Conservation (phyloP, 1,140 invertebrate species). For the Drosophila biarmipes region DNA sequence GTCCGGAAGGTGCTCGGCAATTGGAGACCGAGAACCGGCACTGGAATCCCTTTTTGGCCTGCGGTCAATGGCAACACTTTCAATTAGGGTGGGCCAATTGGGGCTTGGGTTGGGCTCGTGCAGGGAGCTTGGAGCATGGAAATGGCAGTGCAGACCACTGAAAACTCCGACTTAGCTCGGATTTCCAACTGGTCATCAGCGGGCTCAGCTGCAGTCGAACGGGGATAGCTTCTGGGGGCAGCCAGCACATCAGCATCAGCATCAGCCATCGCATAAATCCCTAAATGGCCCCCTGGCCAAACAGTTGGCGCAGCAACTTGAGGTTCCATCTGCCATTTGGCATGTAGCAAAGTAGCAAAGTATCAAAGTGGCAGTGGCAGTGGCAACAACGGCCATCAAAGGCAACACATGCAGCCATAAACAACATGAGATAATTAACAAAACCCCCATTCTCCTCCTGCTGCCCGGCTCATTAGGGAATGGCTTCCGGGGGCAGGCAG, state of each 20-base stretch:
- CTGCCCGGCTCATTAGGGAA: conserved; percentile 11
- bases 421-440: conserved; percentile 52
- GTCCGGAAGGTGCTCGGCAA: conserved; percentile 11
- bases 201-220: background rate
- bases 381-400: conserved; percentile 15
- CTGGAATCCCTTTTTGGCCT: conserved; percentile 36
- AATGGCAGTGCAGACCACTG: background rate
- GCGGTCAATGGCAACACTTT: conserved; percentile 50
- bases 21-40: conserved; percentile 8
- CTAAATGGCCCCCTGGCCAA: conserved; percentile 1
- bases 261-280: background rate
- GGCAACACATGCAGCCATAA: conserved; percentile 22
- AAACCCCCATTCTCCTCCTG: background rate
- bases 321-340: conserved; percentile 16
- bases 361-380: background rate
- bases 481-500: background rate
- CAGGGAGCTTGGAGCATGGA: background rate
- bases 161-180: conserved; percentile 18
- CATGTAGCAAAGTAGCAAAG: background rate
- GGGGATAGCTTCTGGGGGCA: background rate
- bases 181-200: conserved; percentile 9
- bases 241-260: background rate
- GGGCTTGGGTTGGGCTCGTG: background rate
- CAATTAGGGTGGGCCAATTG: conserved; percentile 35
- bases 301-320: conserved; percentile 12